Evolutionary conservation across 1,140 invertebrate genomes (phyloP).

Genomic region (Cyclargus thomasi): DNA sequence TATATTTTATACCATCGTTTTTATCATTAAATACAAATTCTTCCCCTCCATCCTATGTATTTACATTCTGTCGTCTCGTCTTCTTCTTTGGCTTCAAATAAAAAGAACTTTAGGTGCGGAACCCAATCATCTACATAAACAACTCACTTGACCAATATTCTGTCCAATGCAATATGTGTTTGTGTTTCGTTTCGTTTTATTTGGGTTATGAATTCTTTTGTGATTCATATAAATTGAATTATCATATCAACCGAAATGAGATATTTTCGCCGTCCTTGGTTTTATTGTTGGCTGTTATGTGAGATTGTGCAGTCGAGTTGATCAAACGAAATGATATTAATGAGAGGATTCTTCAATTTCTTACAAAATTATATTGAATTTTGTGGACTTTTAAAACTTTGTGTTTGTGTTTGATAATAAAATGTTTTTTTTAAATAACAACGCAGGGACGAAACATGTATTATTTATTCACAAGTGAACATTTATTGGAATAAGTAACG

Average conservation of each 20-base stretch:
- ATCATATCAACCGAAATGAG: not conserved
- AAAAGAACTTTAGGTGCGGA: not conserved
- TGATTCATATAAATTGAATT: conserved; percentile 1
- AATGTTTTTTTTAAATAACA: no score
- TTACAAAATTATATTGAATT: no score
- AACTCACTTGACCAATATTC: not conserved
- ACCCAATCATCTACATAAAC: not conserved
- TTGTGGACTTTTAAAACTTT: no score
- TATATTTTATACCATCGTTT: no score
- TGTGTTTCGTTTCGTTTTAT: conserved; percentile 1
- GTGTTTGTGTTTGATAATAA: no score
- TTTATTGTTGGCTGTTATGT: not conserved
- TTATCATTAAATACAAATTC: no score
- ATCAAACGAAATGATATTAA: not conserved
- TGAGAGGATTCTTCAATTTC: no score
- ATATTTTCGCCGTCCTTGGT: not conserved
- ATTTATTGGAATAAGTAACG: no score
- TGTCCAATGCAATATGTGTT: conserved; percentile 1
- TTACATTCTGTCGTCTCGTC: no score
- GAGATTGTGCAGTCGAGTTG: not conserved
- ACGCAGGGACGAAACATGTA: no score
- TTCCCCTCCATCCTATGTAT: no score
- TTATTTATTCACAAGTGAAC: no score
- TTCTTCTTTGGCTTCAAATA: not conserved
- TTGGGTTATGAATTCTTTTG: conserved; percentile 3